phyloP scores from a whole-genome alignment of 2,888 invertebrate species.

The Eurytoma californica region DNA sequence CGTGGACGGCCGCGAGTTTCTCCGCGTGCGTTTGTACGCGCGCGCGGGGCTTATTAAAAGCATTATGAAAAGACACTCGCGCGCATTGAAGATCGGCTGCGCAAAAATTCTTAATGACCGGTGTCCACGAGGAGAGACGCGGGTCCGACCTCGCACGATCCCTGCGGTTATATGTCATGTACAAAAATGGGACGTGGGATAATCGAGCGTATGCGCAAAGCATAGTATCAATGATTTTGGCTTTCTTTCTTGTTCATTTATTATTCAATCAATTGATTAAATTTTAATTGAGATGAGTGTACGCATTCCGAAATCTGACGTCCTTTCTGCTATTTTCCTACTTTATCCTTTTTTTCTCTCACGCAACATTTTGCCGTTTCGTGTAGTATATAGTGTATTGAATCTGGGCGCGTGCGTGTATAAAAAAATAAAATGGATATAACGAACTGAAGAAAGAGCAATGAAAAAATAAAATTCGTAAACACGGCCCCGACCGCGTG shows the following conservation, averaged over 20 bases:
- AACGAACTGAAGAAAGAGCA: neutral
- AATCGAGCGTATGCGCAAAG: constrained; percentile 61
- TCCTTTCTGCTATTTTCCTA: constrained; percentile 56
- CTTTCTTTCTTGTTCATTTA: constrained; percentile 37
- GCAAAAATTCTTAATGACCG: constrained; percentile 11
- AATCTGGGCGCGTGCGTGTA: neutral
- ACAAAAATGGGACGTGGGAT: constrained; percentile 61
- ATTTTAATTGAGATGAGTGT: constrained; percentile 30
- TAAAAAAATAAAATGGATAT: neutral
- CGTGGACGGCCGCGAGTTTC: constrained; percentile 41
- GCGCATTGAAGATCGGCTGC: neutral
- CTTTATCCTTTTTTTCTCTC: constrained; percentile 41
- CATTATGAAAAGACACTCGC: neutral
- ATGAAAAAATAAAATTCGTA: neutral
- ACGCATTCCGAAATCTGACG: constrained; percentile 59
- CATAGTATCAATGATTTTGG: constrained; percentile 67
- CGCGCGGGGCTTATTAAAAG: neutral
- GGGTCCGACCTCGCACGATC: constrained; percentile 64
- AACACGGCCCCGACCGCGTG: neutral
- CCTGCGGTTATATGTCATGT: constrained; percentile 40
- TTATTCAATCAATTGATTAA: neutral
- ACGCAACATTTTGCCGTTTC: constrained; percentile 46
- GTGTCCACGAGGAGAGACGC: constrained; percentile 54
- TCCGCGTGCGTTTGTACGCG: constrained; percentile 1
- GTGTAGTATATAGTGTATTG: constrained; percentile 23